Evolutionary conservation across 1,140 invertebrate species (phyloP), one percentile per base, ranked within the genome.

Genomic region (Trichogramma pretiosum): DNA sequence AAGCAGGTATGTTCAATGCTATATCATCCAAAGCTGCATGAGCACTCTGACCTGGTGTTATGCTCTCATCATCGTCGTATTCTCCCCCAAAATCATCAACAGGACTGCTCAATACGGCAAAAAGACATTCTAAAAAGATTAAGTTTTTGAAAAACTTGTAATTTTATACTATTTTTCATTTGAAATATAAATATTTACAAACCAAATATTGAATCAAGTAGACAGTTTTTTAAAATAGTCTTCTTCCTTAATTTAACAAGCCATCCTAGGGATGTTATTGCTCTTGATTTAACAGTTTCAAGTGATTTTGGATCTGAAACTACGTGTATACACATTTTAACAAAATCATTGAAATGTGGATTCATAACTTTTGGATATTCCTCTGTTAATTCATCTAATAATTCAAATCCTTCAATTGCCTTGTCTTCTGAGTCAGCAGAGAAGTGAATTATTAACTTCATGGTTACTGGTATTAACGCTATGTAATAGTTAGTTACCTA

Each of bases 21-120:
- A 89, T 72, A n/a, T 78, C 63, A 67, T 89, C 85, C 19, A 90
- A 67, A 9, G 84, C 82, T 71, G 87, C 83, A 1, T 81, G 77
- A 4, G 84, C 84, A 54, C 78, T 76, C 4, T 80, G 78, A 16
- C 78, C 70, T 2, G 82, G 77, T 23, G 73, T 75, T 76, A n/a
- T n/a, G n/a, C n/a, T n/a, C n/a, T n/a, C n/a, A n/a, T n/a, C n/a
- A 48, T 77, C 70, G 39, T 78, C 75, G 16, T 77, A 72, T 52
- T 83, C 77, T 11, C 69, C 70, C 24, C 67, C 62, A 47, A 79
- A 13, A 11, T 24, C 38, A 22, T 13, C 11, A 23, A 41, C 13
- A 41, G 13, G 11, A 24, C 13, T 26, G 16, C 38, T 36, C n/a
- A n/a, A n/a, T n/a, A n/a, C n/a, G n/a, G n/a, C n/a, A n/a, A n/a